Base-by-base conservation (phyloP, 2,888 invertebrate species). In the Habroteleia sp. region DNA sequence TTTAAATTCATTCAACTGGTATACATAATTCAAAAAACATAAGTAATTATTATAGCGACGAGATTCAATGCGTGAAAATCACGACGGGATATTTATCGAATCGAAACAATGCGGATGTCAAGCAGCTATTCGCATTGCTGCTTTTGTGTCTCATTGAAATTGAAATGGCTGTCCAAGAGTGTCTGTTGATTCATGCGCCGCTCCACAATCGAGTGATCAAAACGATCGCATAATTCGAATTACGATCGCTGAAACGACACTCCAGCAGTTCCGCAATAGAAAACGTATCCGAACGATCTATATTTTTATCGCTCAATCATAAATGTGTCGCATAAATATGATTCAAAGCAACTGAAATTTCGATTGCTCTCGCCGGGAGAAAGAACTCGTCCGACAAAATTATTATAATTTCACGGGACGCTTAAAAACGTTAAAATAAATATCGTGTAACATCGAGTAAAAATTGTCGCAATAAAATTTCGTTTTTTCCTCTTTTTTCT, bases 101-200 rank as follows among this genome's bases (percentile, higher is more conserved):
- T 42, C 50, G 71, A 73, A 76, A 79, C 77, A 79, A 79, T 79
- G 76, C 79, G 78, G 77, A 79, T 78, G 76, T 74, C 69, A 74
- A 17, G 46, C 42, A 41, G 27, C 39, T 69, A 63, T 74, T 60
- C 35, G 62, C 27, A 29, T 41, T 20, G 52, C 48, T 46, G 65
- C 65, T 73, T 74, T 77, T 68, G 74, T 42, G 37, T 66, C 78
- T 76, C 77, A 76, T 78, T 78, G 78, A 78, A 78, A 78, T 79
- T 78, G 72, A 78, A 78, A 79, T 78, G 73, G 27, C 56, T 52
- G 50, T 52, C 50, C 39, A 20, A 39, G 58, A 42, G 44, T 41
- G 73, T 33, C 42, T n/a, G 68, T 68, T 63, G 71, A 71, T 71
- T 71, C 71, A 62, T 58, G 60, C 42, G 27, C 41, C 50, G 69